Evolutionary conservation across 2,113 vertebrate species (phyloP).

Genomic region (Leucoraja erinaceus): DNA sequence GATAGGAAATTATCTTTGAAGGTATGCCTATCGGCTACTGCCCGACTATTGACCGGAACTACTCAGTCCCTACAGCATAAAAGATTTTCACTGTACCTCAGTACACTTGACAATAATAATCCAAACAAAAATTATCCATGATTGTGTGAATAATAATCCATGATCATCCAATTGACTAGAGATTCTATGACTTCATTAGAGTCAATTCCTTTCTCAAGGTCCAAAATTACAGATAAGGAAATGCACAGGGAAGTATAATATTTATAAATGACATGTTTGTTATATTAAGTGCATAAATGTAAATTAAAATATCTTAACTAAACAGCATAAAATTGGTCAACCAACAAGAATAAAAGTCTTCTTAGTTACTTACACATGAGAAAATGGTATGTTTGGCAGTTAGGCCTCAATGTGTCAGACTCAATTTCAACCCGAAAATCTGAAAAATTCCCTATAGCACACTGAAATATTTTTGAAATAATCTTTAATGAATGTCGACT

Average conservation of each 20-base stretch:
- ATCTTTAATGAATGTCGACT: background rate
- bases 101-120: too few species aligned
- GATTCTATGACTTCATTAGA: background rate
- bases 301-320: background rate
- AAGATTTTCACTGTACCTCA: too few species aligned
- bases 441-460: background rate
- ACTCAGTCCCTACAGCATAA: background rate
- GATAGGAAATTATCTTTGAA: background rate
- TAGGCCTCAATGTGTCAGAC: background rate
- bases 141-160: background rate
- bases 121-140: background rate
- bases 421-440: background rate
- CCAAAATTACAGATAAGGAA: background rate
- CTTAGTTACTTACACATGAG: background rate
- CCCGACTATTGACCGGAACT: background rate
- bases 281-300: background rate
- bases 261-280: background rate
- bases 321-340: background rate
- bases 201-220: background rate
- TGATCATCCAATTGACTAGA: background rate
- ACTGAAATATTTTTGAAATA: background rate
- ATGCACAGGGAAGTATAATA: background rate
- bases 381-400: background rate
- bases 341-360: background rate
- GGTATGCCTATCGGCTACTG: background rate